Percentiles rank a stretch among this genome's conserved stretches.
Conservation (phyloP, 2,888 invertebrate genomes). For the Nymphalis urticae region DNA sequence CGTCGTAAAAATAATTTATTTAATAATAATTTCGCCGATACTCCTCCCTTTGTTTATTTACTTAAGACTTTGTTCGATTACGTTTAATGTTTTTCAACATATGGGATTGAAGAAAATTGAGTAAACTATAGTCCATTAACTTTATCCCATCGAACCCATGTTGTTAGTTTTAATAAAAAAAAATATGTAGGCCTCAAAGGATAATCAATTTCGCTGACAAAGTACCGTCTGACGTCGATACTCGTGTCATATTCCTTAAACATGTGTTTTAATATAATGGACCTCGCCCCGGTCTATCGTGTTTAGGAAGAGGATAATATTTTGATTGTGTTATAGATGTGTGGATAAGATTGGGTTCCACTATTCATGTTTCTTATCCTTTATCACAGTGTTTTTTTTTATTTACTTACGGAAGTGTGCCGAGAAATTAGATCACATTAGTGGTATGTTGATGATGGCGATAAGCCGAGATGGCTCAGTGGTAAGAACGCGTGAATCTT, state of each 20-base stretch:
- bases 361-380: background rate
- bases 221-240: conserved; percentile 35
- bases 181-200: background rate
- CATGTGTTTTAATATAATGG: conserved; percentile 51
- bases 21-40: too few species aligned
- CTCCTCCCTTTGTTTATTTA: too few species aligned
- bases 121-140: background rate
- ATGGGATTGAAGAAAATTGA: background rate
- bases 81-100: too few species aligned
- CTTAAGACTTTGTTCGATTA: too few species aligned
- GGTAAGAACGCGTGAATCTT: too few species aligned
- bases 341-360: background rate
- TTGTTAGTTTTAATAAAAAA: conserved; percentile 4
- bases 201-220: conserved; percentile 8
- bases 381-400: background rate
- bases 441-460: too few species aligned
- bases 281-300: conserved; percentile 41
- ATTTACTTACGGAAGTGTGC: too few species aligned
- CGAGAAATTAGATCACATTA: too few species aligned
- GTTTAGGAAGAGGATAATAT: conserved; percentile 11
- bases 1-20: too few species aligned
- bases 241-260: conserved; percentile 47
- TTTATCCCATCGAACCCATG: background rate
- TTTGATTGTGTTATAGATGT: conserved; percentile 3
- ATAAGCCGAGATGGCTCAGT: too few species aligned